Percentiles rank a stretch among this genome's conserved stretches.
Evolutionary conservation across 2,888 invertebrate species (phyloP).

Genomic region (Tribolium freemani): DNA sequence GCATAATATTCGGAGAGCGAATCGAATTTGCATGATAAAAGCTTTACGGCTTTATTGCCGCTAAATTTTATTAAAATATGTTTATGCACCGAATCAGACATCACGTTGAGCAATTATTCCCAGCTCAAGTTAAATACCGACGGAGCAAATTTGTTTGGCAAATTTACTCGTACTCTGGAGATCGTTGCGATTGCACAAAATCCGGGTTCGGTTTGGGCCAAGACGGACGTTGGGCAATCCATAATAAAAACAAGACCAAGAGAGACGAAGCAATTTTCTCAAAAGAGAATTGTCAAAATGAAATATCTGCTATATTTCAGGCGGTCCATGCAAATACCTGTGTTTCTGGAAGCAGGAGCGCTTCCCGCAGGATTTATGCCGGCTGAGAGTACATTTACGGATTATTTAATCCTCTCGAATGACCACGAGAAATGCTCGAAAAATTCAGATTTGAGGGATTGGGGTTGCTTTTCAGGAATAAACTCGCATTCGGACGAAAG

Average conservation of each 20-base stretch:
- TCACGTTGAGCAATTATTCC: no score
- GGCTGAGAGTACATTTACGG: constrained; percentile 28
- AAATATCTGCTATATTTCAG: constrained; percentile 39
- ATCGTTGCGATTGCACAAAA: no score
- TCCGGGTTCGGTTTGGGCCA: no score
- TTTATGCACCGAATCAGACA: background rate
- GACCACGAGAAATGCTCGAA: constrained; percentile 9
- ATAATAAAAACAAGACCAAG: background rate
- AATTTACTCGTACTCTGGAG: no score
- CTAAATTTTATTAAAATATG: constrained; percentile 33
- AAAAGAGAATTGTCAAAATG: constrained; percentile 8
- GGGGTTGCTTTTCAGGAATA: no score
- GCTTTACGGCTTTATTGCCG: background rate
- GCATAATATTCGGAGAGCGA: constrained; percentile 15
- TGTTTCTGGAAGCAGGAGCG: constrained; percentile 15
- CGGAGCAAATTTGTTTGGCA: no score
- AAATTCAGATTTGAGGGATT: background rate
- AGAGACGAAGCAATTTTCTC: constrained; percentile 6
- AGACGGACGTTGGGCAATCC: background rate
- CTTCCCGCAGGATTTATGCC: constrained; percentile 15
- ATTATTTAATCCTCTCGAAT: constrained; percentile 33
- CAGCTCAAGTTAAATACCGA: no score
- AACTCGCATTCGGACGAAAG: no score
- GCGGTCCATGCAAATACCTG: constrained; percentile 33
- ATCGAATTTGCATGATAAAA: constrained; percentile 32